Conservation (phyloP, 92 coral and sea anemone species). For the Zoanthus sociatus region DNA sequence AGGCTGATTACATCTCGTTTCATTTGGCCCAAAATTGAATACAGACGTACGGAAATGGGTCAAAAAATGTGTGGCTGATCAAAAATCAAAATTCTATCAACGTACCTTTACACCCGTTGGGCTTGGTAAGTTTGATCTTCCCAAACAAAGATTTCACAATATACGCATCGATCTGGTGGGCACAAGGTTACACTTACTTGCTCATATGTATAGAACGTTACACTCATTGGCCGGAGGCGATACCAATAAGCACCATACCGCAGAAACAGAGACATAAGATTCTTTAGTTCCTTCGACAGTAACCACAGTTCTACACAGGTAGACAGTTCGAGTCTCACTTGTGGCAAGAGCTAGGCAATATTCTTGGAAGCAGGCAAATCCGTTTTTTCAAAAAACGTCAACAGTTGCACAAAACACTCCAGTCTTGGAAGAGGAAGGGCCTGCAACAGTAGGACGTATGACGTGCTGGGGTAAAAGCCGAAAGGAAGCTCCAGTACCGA, state of each 20-base stretch:
- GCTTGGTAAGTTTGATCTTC: neutral
- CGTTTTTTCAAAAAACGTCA: neutral
- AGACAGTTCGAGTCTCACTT: neutral
- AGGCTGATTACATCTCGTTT: neutral
- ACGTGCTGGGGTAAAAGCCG: no score
- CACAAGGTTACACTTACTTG: neutral
- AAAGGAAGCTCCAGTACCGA: no score
- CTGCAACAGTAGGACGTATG: no score
- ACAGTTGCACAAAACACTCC: no score
- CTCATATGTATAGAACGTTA: neutral
- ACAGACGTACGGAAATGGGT: conserved; percentile 1
- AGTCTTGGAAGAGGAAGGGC: no score
- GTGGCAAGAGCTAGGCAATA: neutral
- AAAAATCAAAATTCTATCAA: conserved; percentile 1
- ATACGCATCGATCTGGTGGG: neutral
- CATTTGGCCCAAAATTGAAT: neutral
- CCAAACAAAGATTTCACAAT: neutral
- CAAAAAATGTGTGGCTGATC: neutral
- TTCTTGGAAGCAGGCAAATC: neutral
- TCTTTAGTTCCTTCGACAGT: neutral
- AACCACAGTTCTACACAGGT: neutral
- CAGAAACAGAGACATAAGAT: neutral
- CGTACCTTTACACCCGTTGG: neutral
- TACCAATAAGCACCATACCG: neutral
- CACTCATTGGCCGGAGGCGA: conserved; percentile 5